Conservation (phyloP, 2,113 vertebrate species). For the Xiphias gladius region DNA sequence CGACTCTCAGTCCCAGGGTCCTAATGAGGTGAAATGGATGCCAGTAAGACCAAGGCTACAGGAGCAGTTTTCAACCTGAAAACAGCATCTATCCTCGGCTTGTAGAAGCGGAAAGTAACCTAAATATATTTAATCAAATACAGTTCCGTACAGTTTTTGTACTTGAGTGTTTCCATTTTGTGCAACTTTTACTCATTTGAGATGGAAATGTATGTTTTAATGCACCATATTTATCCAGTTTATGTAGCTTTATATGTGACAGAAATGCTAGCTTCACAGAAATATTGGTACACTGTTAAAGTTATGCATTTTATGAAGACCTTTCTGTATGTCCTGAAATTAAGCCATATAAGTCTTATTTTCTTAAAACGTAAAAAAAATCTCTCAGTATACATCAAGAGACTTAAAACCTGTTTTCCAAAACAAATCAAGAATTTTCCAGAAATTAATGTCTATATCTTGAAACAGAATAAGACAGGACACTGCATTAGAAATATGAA, state of each 20-base stretch:
- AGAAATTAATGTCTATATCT: background rate
- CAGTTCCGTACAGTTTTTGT: background rate
- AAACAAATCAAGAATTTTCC: background rate
- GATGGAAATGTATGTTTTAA: background rate
- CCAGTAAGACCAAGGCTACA: conserved; percentile 72
- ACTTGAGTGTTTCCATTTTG: background rate
- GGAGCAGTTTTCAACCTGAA: conserved; percentile 65
- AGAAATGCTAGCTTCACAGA: background rate
- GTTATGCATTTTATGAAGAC: too few species aligned
- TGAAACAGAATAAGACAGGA: background rate
- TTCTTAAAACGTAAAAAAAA: background rate
- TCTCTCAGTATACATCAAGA: background rate
- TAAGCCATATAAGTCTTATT: background rate
- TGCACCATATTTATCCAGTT: background rate
- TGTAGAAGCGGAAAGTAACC: conserved; percentile 35
- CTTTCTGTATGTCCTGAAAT: background rate
- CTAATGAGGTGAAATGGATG: conserved; percentile 85
- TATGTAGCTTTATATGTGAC: background rate
- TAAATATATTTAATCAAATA: conserved; percentile 28
- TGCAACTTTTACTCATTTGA: background rate
- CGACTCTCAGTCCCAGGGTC: conserved; percentile 78
- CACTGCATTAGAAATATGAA: background rate
- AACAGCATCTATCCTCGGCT: conserved; percentile 52
- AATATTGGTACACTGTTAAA: background rate
- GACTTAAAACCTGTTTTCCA: background rate